These are phyloP conservation scores for Echinarachnius parma DNA, from an alignment of 53 echinoderm and acorn worm genomes.

Conservation along the genomic window DNA sequence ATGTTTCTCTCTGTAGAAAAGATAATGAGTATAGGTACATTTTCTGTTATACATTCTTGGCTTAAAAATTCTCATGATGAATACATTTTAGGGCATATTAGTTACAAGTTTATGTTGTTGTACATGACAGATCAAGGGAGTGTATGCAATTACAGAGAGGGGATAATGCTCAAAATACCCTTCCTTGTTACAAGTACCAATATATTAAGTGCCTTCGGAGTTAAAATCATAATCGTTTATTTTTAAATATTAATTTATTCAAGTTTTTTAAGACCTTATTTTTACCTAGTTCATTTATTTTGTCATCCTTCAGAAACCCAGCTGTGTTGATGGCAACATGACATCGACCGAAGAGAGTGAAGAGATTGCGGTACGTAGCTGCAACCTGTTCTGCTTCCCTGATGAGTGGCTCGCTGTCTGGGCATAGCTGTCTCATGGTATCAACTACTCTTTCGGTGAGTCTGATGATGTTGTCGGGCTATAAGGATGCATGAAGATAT, in stretches of 20 bases:
- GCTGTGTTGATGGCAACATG: not conserved
- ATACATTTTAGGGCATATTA: too few relatives aligned
- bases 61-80: too few relatives aligned
- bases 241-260: constrained; percentile 3
- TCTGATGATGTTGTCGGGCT: not conserved
- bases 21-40: not conserved
- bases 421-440: not conserved
- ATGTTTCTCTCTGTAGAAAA: not conserved
- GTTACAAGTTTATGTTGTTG: too few relatives aligned
- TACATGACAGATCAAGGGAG: not conserved
- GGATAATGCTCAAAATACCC: not conserved
- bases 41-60: not conserved
- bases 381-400: constrained; percentile 5
- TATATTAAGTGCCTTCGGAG: not conserved
- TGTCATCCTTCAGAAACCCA: constrained; percentile 6
- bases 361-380: not conserved
- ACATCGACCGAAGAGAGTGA: constrained; percentile 3
- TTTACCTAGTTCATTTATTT: constrained; percentile 22
- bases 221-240: not conserved
- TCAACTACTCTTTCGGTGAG: not conserved
- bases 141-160: not conserved
- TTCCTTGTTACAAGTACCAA: not conserved
- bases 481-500: not conserved
- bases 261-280: not conserved
- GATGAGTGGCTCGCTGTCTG: not conserved